Evolutionary conservation across 2,113 vertebrate species (phyloP).

Genomic region (Dipodomys stephensi): DNA sequence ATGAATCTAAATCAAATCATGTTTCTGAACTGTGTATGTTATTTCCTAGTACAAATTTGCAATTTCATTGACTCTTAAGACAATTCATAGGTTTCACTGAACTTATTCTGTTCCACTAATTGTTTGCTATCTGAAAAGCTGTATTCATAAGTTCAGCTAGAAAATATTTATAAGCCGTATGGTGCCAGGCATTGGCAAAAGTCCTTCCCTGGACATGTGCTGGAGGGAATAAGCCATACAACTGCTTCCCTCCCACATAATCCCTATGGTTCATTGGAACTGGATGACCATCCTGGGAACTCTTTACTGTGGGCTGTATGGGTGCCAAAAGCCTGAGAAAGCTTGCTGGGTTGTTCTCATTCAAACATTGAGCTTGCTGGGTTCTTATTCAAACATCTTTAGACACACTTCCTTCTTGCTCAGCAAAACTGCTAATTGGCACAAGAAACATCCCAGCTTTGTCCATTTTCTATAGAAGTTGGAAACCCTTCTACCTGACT

Average conservation of each 20-base stretch:
- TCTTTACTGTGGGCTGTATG: constrained; percentile 74
- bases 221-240: constrained; percentile 61
- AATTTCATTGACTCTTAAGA: constrained; percentile 65
- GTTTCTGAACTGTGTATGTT: not conserved
- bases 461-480: constrained; percentile 83
- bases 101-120: constrained; percentile 49
- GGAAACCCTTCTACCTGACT: constrained; percentile 81
- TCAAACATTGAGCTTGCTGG: constrained; percentile 76
- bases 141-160: constrained; percentile 74
- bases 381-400: constrained; percentile 80
- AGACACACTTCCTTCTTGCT: constrained; percentile 83
- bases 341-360: constrained; percentile 79
- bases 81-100: not conserved
- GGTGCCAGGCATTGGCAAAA: constrained; percentile 62
- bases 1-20: constrained; percentile 56
- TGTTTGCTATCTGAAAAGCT: constrained; percentile 71
- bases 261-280: constrained; percentile 53
- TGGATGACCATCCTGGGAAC: constrained; percentile 81
- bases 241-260: constrained; percentile 48
- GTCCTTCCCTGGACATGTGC: constrained; percentile 69
- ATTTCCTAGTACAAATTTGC: constrained; percentile 52
- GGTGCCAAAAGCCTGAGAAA: constrained; percentile 74
- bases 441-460: constrained; percentile 85
- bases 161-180: constrained; percentile 72
- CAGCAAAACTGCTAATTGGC: constrained; percentile 84